phyloP scores from a whole-genome alignment of 2,888 invertebrate species.

The Hyposoter dolosus region DNA sequence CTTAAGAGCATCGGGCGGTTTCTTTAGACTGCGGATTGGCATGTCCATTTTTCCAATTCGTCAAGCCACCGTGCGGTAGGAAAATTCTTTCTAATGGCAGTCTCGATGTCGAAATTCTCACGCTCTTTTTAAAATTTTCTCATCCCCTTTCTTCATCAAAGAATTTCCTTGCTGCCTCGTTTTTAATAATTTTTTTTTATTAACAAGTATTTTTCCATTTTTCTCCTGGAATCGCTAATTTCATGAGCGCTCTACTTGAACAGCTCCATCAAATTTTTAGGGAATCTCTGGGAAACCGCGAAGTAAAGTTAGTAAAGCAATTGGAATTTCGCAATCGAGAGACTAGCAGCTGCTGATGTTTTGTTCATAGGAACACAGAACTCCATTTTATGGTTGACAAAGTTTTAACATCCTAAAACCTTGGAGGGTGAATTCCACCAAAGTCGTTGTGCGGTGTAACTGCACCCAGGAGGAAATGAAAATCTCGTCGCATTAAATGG shows the following conservation, averaged over 20 bases:
- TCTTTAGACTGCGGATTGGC: constrained; percentile 17
- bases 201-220: constrained; percentile 7
- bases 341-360: constrained; percentile 1
- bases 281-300: not conserved
- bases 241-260: not conserved
- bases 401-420: constrained; percentile 11
- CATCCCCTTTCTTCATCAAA: not conserved
- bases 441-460: constrained; percentile 66
- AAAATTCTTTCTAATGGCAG: constrained; percentile 32
- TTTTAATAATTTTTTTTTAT: constrained; percentile 20
- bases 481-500: constrained; percentile 44
- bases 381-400: constrained; percentile 25
- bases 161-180: constrained; percentile 25
- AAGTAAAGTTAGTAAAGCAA: not conserved
- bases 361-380: constrained; percentile 10
- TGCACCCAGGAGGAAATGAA: constrained; percentile 72
- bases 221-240: constrained; percentile 3
- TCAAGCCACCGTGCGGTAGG: constrained; percentile 14
- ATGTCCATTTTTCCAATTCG: constrained; percentile 29
- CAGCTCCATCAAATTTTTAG: not conserved
- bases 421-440: constrained; percentile 8
- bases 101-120: constrained; percentile 42
- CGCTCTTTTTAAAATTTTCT: constrained; percentile 36
- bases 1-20: not conserved
- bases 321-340: not conserved